These are phyloP conservation scores for Carassius gibelio DNA, from an alignment of 2,113 vertebrate genomes.

Conservation along the genomic window DNA sequence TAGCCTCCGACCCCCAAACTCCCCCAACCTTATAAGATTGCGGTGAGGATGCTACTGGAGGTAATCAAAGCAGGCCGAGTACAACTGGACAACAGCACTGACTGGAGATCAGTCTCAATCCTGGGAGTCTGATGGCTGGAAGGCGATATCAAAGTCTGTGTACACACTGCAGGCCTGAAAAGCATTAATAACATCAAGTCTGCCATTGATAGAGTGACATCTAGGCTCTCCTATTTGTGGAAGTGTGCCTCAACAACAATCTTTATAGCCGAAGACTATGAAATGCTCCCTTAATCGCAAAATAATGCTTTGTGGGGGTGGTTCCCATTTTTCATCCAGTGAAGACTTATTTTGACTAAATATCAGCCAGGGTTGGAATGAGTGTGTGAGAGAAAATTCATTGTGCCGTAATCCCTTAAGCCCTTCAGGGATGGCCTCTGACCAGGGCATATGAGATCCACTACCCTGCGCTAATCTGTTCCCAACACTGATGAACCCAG, in stretches of 20 bases:
- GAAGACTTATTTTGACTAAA: conserved; percentile 42
- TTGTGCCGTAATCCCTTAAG: conserved; percentile 79
- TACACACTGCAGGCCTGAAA: conserved; percentile 20
- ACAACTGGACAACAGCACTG: conserved; percentile 19
- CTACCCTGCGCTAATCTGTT: conserved; percentile 76
- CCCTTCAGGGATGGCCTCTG: conserved; percentile 78
- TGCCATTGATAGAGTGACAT: background rate
- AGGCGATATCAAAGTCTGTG: conserved; percentile 30
- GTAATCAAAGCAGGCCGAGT: conserved; percentile 38
- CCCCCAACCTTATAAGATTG: conserved; percentile 29
- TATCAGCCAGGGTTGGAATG: conserved; percentile 57
- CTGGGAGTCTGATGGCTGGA: conserved; percentile 4
- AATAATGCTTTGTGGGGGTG: conserved; percentile 4
- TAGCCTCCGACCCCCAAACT: conserved; percentile 68
- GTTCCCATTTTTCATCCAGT: conserved; percentile 8
- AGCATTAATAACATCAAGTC: background rate
- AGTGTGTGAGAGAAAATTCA: conserved; percentile 62
- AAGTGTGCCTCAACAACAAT: conserved; percentile 20
- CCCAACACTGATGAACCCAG: conserved; percentile 75
- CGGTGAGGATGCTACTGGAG: conserved; percentile 68
- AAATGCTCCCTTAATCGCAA: conserved; percentile 10
- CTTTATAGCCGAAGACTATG: conserved; percentile 1
- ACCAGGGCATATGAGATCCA: conserved; percentile 80
- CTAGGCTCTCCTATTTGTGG: conserved; percentile 1
- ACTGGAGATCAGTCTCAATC: conserved; percentile 47